These are phyloP conservation scores for Dasysyrphus albostriatus DNA, from an alignment of 2,888 invertebrate genomes.

Conservation along the genomic window DNA sequence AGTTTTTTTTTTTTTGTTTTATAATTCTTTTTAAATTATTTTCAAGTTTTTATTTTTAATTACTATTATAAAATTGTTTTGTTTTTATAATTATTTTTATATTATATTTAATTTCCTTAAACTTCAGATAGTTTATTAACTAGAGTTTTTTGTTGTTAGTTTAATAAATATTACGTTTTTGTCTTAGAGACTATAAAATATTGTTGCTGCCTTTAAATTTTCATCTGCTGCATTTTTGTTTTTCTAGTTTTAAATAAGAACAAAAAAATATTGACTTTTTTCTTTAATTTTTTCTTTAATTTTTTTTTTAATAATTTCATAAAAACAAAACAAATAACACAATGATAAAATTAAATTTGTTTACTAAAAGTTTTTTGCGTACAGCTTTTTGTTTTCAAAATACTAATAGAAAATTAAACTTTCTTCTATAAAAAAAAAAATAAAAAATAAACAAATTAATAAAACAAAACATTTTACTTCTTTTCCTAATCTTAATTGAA, in stretches of 20 bases:
- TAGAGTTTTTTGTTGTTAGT: slow-evolving; percentile 55
- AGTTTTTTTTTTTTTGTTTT: slow-evolving; percentile 57
- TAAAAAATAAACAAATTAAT: slow-evolving; percentile 34
- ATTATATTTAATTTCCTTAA: slow-evolving; percentile 32
- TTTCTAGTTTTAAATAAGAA: slow-evolving; percentile 26
- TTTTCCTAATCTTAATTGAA: slow-evolving; percentile 58
- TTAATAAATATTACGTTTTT: slow-evolving; percentile 74
- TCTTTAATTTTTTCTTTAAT: neutral
- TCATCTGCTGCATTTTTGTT: slow-evolving; percentile 28
- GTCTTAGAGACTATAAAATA: slow-evolving; percentile 76
- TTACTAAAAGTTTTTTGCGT: slow-evolving; percentile 52
- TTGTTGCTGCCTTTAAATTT: slow-evolving; percentile 59
- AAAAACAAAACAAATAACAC: slow-evolving; percentile 18
- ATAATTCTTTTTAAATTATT: slow-evolving; percentile 47
- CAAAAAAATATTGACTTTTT: slow-evolving; percentile 26
- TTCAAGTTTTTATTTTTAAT: slow-evolving; percentile 51
- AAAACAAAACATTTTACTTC: slow-evolving; percentile 21
- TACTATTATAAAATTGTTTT: slow-evolving; percentile 66
- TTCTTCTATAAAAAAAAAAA: slow-evolving; percentile 33
- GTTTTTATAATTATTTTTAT: slow-evolving; percentile 18
- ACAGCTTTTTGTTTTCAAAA: slow-evolving; percentile 57
- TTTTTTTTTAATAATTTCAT: neutral
- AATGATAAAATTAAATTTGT: slow-evolving; percentile 20
- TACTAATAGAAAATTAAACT: slow-evolving; percentile 67
- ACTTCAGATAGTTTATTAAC: slow-evolving; percentile 67